A percentile compares a stretch with the other conserved stretches of the same genome.
These are phyloP conservation scores for Lucinisca nassula DNA, from an alignment of 2,888 invertebrate genomes.

Conservation along the genomic window DNA sequence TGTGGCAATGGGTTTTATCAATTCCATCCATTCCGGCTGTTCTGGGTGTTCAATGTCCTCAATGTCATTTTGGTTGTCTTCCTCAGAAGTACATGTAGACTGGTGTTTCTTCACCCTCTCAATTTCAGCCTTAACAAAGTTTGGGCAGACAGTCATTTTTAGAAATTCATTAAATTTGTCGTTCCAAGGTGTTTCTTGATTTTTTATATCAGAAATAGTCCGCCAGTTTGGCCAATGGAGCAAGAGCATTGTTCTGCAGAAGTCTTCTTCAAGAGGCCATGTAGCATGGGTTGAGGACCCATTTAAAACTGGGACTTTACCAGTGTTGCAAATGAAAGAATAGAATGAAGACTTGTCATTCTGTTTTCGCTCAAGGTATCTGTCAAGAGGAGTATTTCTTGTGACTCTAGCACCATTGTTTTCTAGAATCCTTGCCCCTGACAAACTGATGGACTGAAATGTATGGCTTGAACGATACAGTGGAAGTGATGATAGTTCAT, in stretches of 20 bases:
- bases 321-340: neutral
- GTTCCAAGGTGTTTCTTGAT: slow-evolving; percentile 51
- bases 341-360: too few relatives aligned
- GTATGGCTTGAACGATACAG: too few relatives aligned
- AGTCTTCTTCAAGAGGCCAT: slow-evolving; percentile 64
- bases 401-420: too few relatives aligned
- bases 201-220: slow-evolving; percentile 58
- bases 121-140: slow-evolving; percentile 66
- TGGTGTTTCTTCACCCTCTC: slow-evolving; percentile 32
- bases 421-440: too few relatives aligned
- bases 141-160: slow-evolving; percentile 36
- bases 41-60: neutral
- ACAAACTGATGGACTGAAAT: too few relatives aligned
- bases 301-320: slow-evolving; percentile 12
- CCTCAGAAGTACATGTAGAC: neutral
- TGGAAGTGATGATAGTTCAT: too few relatives aligned
- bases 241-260: slow-evolving; percentile 50
- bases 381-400: too few relatives aligned
- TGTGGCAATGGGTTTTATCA: slow-evolving; percentile 48
- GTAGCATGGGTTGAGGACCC: slow-evolving; percentile 1
- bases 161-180: slow-evolving; percentile 52
- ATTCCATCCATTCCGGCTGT: slow-evolving; percentile 68
- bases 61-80: neutral
- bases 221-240: slow-evolving; percentile 69
- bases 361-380: too few relatives aligned